phyloP scores from a whole-genome alignment of 1,140 invertebrate species.

The Lepeophtheirus salmonis region DNA sequence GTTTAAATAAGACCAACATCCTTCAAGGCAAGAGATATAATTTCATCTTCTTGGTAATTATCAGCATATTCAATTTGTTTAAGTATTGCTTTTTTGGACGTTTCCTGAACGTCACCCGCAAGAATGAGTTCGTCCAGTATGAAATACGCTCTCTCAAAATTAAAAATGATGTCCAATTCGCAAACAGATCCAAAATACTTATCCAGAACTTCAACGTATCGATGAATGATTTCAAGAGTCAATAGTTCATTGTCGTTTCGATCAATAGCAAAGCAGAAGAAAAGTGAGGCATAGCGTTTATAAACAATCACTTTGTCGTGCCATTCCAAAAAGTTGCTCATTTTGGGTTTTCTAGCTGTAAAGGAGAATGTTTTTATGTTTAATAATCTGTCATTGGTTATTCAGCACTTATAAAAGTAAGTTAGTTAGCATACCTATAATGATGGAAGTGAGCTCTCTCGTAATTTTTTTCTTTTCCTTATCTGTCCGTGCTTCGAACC shows the following conservation, averaged over 20 bases:
- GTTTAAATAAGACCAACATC: constrained; percentile 14
- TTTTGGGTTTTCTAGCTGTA: constrained; percentile 87
- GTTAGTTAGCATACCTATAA: too few species aligned
- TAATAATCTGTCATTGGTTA: background rate
- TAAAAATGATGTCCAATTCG: constrained; percentile 98
- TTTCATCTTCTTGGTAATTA: constrained; percentile 15
- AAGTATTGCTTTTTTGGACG: constrained; percentile 94
- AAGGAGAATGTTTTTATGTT: too few species aligned
- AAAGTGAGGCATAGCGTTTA: constrained; percentile 96
- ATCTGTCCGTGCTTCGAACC: constrained; percentile 2
- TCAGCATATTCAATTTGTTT: constrained; percentile 35
- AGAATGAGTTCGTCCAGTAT: constrained; percentile 91
- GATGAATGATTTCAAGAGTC: constrained; percentile 90
- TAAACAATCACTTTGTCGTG: constrained; percentile 98
- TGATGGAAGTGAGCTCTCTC: constrained; percentile 87
- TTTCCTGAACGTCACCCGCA: constrained; percentile 96
- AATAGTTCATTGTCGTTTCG: constrained; percentile 92
- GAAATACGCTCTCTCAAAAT: constrained; percentile 99
- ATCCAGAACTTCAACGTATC: constrained; percentile 94
- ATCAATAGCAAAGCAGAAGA: constrained; percentile 98
- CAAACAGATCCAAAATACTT: constrained; percentile 99
- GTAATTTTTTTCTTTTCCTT: constrained; percentile 99
- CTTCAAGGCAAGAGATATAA: constrained; percentile 7
- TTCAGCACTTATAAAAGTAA: constrained; percentile 28
- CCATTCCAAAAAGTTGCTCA: constrained; percentile 98